Percentiles rank a stretch among this genome's conserved stretches.
Evolutionary conservation across 2,888 invertebrate species (phyloP).

Genomic region (Nemoura dubitans): DNA sequence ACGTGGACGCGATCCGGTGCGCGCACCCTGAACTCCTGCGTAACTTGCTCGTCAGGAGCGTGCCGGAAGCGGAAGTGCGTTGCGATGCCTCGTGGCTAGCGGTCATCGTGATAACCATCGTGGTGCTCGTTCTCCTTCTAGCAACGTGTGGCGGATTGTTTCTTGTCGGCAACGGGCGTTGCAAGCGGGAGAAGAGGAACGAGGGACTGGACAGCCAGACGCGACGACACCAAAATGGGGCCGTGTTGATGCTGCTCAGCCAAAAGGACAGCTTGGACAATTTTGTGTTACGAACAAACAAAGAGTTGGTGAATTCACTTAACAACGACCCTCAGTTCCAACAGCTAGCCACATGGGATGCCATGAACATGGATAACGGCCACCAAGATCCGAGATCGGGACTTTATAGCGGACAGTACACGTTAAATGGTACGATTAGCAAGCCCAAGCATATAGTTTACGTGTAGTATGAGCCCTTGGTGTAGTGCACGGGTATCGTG

Average conservation of each 20-base stretch:
- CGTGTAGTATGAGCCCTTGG: too few relatives aligned
- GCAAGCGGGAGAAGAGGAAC: conserved; percentile 47
- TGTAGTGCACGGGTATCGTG: conserved; percentile 52
- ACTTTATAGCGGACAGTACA: conserved; percentile 26
- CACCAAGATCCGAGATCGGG: conserved; percentile 26
- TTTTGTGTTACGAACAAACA: conserved; percentile 42
- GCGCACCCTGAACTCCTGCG: conserved; percentile 67
- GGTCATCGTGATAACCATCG: conserved; percentile 58
- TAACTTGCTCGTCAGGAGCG: conserved; percentile 65
- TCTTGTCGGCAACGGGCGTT: conserved; percentile 57
- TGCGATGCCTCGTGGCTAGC: conserved; percentile 59
- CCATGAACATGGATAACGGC: conserved; percentile 28
- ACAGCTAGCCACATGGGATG: conserved; percentile 43
- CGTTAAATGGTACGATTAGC: conserved; percentile 54
- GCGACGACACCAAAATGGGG: conserved; percentile 44
- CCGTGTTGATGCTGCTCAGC: conserved; percentile 44
- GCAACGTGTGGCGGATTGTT: conserved; percentile 59
- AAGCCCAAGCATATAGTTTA: conserved; percentile 70
- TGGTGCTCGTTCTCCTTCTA: conserved; percentile 58
- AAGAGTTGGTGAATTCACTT: conserved; percentile 20
- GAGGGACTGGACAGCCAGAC: conserved; percentile 27
- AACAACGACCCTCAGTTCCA: conserved; percentile 32
- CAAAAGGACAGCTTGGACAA: conserved; percentile 45
- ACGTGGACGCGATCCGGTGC: conserved; percentile 68
- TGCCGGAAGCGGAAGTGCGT: conserved; percentile 64